Conservation (phyloP, 1,140 invertebrate genomes). For the Atta cephalotes region DNA sequence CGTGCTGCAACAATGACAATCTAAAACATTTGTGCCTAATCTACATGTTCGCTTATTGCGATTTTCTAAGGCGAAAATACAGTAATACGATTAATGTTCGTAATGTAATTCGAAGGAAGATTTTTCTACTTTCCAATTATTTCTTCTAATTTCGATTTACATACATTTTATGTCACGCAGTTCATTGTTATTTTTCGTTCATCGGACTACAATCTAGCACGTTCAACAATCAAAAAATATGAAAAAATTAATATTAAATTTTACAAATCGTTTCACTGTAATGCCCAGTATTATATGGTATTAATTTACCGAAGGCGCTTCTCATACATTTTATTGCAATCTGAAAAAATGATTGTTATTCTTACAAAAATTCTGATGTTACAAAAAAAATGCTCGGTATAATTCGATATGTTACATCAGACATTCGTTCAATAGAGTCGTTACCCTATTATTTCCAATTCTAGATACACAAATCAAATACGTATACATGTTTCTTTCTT, state of each 20-base stretch:
- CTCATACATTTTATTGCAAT: background rate
- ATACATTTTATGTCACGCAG: background rate
- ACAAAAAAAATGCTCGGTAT: constrained; percentile 11
- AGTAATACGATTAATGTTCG: background rate
- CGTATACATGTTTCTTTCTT: background rate
- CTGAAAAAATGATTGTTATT: constrained; percentile 6
- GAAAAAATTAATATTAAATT: constrained; percentile 38
- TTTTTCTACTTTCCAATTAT: constrained; percentile 15
- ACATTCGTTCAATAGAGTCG: constrained; percentile 22
- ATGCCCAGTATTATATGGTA: constrained; percentile 23
- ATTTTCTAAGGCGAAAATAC: background rate
- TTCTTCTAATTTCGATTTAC: background rate
- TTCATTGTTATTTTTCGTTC: constrained; percentile 17
- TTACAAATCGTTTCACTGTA: constrained; percentile 1
- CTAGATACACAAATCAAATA: constrained; percentile 12
- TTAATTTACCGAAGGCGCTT: constrained; percentile 24
- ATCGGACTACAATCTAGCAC: constrained; percentile 10
- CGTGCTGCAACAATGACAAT: background rate
- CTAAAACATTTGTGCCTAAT: constrained; percentile 11
- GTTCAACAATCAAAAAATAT: constrained; percentile 4
- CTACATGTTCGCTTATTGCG: background rate
- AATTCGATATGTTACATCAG: constrained; percentile 41
- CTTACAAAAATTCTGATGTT: background rate
- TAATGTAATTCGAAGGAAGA: background rate
- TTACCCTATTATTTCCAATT: background rate